These are phyloP conservation scores for Bimastos eiseni DNA, from an alignment of 2,888 invertebrate genomes.

Conservation along the genomic window DNA sequence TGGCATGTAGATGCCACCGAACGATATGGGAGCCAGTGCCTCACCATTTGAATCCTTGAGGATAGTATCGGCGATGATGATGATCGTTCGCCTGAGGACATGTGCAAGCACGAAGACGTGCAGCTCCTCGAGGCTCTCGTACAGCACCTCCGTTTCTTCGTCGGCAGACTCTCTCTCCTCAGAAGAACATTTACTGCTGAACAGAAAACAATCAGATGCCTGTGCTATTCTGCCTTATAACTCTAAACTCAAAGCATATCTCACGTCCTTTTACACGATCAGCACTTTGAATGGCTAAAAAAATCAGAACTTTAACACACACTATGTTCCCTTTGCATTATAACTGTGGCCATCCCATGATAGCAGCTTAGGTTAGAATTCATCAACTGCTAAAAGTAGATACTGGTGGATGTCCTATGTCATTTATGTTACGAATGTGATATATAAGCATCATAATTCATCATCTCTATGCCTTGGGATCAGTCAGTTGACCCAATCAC, in stretches of 20 bases:
- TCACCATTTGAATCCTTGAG: constrained; percentile 79
- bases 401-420: not conserved
- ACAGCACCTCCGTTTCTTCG: constrained; percentile 57
- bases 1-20: constrained; percentile 80
- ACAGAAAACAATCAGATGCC: not conserved
- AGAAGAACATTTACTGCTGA: not conserved
- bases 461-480: not conserved
- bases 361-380: not conserved
- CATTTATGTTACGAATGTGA: not conserved
- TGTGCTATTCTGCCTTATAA: not conserved
- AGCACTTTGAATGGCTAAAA: too few relatives aligned
- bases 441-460: not conserved
- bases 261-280: too few relatives aligned
- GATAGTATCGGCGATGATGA: constrained; percentile 82
- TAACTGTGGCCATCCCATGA: too few relatives aligned
- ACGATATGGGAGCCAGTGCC: constrained; percentile 82
- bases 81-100: constrained; percentile 77
- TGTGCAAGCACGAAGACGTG: constrained; percentile 83
- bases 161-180: constrained; percentile 22
- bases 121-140: constrained; percentile 79
- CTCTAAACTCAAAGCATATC: not conserved
- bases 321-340: too few relatives aligned
- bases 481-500: not conserved
- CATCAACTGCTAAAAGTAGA: not conserved
- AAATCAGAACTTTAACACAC: too few relatives aligned